phyloP scores from a whole-genome alignment of 2,797 vertebrate species.

The Pteronotus mesoamericanus region DNA sequence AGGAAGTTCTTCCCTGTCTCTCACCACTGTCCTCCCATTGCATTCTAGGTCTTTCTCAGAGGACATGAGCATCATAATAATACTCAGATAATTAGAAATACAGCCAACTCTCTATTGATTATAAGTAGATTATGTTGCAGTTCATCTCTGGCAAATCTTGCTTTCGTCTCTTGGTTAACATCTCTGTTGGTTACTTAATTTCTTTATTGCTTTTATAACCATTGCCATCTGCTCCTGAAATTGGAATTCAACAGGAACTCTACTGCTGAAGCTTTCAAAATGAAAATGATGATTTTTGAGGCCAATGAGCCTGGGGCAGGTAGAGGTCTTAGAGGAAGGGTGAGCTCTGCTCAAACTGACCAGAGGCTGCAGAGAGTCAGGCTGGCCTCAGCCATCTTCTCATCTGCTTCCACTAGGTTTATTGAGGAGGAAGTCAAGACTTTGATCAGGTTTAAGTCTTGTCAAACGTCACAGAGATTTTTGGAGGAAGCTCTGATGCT shows the following conservation, averaged over 20 bases:
- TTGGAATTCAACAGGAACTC: slow-evolving; percentile 37
- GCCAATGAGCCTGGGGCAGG: neutral
- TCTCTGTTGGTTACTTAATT: slow-evolving; percentile 71
- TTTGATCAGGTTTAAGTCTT: neutral
- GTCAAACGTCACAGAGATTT: neutral
- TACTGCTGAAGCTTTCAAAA: slow-evolving; percentile 41
- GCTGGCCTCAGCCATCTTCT: neutral
- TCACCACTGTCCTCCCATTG: neutral
- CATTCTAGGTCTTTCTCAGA: neutral
- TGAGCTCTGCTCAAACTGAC: neutral
- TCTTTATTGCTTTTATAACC: slow-evolving; percentile 69
- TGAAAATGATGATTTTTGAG: slow-evolving; percentile 31
- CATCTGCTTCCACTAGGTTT: neutral
- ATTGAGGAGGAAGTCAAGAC: neutral
- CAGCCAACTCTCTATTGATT: slow-evolving; percentile 61
- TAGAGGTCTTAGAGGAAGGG: neutral
- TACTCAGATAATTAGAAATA: slow-evolving; percentile 37
- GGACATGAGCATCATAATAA: neutral
- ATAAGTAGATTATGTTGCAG: slow-evolving; percentile 61
- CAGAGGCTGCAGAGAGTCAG: neutral
- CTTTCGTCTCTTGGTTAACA: slow-evolving; percentile 63
- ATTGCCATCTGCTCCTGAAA: slow-evolving; percentile 65
- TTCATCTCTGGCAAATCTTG: slow-evolving; percentile 71
- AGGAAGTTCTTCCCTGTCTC: neutral
- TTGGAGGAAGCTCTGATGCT: neutral